Conservation (phyloP, 2,113 vertebrate genomes). For the Lamprologus tigripictilis region DNA sequence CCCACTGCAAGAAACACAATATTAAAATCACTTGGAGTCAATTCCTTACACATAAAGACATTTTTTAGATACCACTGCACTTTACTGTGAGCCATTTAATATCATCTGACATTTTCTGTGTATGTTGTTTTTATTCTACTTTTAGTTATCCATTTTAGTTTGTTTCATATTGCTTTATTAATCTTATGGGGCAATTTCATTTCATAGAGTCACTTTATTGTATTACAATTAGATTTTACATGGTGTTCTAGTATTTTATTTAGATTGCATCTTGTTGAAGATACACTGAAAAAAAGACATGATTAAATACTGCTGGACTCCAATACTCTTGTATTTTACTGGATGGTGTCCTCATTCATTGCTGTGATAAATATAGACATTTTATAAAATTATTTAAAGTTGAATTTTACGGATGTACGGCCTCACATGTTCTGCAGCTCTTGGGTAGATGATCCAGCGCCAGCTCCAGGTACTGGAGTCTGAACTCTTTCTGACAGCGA, state of each 20-base stretch:
- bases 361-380: background rate
- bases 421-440: slow-evolving; percentile 77
- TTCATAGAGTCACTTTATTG: background rate
- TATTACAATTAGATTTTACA: background rate
- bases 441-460: slow-evolving; percentile 47
- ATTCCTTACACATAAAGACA: background rate
- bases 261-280: background rate
- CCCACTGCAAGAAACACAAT: background rate
- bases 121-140: background rate
- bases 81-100: background rate
- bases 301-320: background rate
- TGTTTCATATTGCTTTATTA: background rate
- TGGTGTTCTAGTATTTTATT: background rate
- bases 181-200: background rate
- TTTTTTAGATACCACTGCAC: background rate
- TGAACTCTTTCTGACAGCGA: slow-evolving; percentile 76
- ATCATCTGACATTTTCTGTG: background rate
- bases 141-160: background rate
- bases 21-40: background rate
- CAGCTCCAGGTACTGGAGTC: slow-evolving; percentile 73
- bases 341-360: background rate
- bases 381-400: background rate
- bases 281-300: background rate
- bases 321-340: background rate
- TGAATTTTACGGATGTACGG: background rate